Base-by-base conservation (phyloP, 2,888 invertebrate genomes). In the Oscheius sp. region DNA sequence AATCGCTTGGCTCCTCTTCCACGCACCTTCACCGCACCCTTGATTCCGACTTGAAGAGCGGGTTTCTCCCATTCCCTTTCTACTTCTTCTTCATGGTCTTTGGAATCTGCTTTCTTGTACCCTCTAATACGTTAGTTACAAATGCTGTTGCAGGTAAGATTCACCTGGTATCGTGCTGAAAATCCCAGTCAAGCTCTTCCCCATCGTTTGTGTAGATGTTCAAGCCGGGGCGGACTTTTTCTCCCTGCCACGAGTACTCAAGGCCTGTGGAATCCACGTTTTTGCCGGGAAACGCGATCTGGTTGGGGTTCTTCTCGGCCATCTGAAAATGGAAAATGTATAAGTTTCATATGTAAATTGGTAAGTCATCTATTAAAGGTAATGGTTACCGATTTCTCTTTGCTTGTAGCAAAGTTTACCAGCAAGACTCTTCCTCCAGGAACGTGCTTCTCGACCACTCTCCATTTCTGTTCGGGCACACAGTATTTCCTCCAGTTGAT, bases 111-210 rank as follows among this genome's bases (percentile, higher is more conserved):
- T 13, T 70, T 70, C 7, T 77, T 75, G 42, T 77, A 80, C 51
- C 79, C 80, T 21, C 68, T 68, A 57, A 74, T 71, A 21, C 3
- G 53, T 76, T 75, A 7, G 3, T 42, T 42, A 42, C 7, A 5
- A 42, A 5, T 42, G 3, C 42, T 42, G 42, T 79, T 79, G 13
- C 82, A n/a, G 29, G 29, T 21, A 21, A 81, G 70, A n/a, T 63
- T 68, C 82, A 86, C 55, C 88, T 79, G 7, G 87, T 87, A 76
- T 88, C 88, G 59, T 88, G 88, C 60, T 87, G 86, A 71, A 85
- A 88, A 70, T 87, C 86, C 87, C 87, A 87, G 11, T 85, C 84
- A 37, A 87, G 75, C 73, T 88, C 88, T 11, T 83, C 79, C 65
- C 88, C 88, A 13, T 86, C 75, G 21, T 82, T 76, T 68, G 87